Evolutionary conservation across 2,113 vertebrate genomes (phyloP).

Genomic region (Carassius carassius): DNA sequence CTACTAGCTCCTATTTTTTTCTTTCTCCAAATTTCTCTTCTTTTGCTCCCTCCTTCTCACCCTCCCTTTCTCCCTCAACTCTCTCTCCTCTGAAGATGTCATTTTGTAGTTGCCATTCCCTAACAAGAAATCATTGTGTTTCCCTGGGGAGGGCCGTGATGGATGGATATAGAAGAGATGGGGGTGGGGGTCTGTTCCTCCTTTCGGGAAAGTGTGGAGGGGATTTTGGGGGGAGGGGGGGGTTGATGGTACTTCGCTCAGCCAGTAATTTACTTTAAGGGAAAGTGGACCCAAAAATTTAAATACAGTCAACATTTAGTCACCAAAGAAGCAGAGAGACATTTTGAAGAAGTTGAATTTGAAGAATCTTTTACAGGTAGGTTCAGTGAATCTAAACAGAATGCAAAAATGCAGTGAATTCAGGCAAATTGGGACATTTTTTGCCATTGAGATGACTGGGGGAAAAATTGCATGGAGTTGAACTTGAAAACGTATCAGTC

Average conservation of each 20-base stretch:
- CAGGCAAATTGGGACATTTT: no score
- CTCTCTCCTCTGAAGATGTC: slow-evolving; percentile 69
- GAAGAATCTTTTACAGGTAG: no score
- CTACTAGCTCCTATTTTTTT: slow-evolving; percentile 50
- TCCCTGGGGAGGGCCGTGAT: no score
- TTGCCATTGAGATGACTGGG: no score
- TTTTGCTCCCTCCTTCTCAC: slow-evolving; percentile 30
- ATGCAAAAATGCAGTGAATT: no score
- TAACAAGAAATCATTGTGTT: slow-evolving; percentile 81
- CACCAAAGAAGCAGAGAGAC: neutral
- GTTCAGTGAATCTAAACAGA: no score
- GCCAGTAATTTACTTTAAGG: slow-evolving; percentile 68
- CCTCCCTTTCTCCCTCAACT: slow-evolving; percentile 28
- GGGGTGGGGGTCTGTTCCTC: slow-evolving; percentile 48
- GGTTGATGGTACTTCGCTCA: slow-evolving; percentile 60
- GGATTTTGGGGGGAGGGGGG: neutral
- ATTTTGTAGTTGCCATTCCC: slow-evolving; percentile 77
- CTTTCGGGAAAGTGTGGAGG: no score
- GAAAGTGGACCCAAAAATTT: neutral
- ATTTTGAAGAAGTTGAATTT: neutral
- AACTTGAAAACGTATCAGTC: no score
- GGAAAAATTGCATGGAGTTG: no score
- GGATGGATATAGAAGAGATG: no score
- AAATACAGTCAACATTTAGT: neutral
- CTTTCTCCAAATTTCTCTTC: neutral